Evolutionary conservation across 1,140 invertebrate genomes (phyloP).

Genomic region (Diachasma alloeum): DNA sequence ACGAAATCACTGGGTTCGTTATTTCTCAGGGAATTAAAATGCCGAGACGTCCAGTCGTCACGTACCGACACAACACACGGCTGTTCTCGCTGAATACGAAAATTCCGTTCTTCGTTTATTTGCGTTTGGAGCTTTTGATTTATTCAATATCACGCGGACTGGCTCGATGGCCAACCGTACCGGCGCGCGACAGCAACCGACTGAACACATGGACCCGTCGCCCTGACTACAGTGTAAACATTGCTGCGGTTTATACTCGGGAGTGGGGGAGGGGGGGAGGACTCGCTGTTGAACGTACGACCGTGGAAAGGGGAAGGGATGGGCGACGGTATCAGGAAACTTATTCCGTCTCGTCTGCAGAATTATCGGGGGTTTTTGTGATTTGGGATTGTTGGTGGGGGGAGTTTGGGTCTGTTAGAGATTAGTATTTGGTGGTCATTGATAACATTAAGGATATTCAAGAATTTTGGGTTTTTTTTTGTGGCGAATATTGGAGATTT

Average conservation of each 20-base stretch:
- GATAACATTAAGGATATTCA: no score
- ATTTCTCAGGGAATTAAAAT: neutral
- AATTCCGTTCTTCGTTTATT: neutral
- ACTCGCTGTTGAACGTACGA: neutral
- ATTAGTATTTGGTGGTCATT: no score
- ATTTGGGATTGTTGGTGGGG: no score
- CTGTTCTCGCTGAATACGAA: neutral
- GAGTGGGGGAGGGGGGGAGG: constrained; percentile 15
- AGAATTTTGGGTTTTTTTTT: no score
- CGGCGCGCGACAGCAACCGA: constrained; percentile 56
- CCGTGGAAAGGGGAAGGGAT: neutral
- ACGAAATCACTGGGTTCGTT: neutral
- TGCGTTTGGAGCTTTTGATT: neutral
- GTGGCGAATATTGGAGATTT: no score
- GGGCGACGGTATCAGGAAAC: neutral
- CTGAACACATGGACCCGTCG: constrained; percentile 59
- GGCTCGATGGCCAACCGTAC: constrained; percentile 35
- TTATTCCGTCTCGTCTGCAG: no score
- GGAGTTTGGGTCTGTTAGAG: no score
- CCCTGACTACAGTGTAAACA: constrained; percentile 58
- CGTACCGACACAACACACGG: neutral
- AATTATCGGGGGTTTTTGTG: no score
- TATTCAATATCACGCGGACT: constrained; percentile 20
- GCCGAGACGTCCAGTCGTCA: neutral
- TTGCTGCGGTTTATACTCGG: constrained; percentile 39